Base-by-base conservation (phyloP, 2,113 vertebrate species). In the Carollia perspicillata region DNA sequence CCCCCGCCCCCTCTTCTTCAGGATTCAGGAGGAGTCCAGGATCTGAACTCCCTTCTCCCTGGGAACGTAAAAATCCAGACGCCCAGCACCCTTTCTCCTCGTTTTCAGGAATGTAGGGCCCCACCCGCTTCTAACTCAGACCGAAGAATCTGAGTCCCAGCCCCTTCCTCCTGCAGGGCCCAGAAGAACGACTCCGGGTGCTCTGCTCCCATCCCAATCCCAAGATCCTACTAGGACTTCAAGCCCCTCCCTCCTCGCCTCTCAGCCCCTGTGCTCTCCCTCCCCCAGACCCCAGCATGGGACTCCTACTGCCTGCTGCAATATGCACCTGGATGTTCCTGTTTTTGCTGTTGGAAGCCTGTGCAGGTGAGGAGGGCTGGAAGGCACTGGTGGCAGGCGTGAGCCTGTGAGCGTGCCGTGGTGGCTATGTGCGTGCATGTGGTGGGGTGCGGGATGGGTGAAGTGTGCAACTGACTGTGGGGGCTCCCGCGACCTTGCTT, bases 311-410 rank as follows among this genome's bases (percentile, higher is more conserved):
- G 23, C 68, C 93, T 23, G 12, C 60, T 8, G 37, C 77, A 2
- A 23, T 26, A 68, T 47, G 77, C 81, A 23, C 23, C 30, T 94
- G 94, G 92, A 78, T 42, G 33, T 26, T 95, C 35, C 42, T 81
- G 80, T 44, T 95, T 18, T 58, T 97, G 94, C 94, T 91, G 22
- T 6, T 69, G 81, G 94, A 84, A 85, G 42, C 68, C 87, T 75
- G 88, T 85, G 44, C 95, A 96, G 96, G 97, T 97, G 93, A 97
- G 95, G 71, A 55, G 63, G 30, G 30, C 14, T 4, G 0, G 53
- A 16, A n/a, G 30, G 13, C 20, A 16, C 30, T 12, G 0, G 42
- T 5, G 72, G 17, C 3, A 8, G 11, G 37, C 3, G 47, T 33
- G 14, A n/a, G 58, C 47, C 77, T 28, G 30, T 6, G 63, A 60